Evolutionary conservation across 2,113 vertebrate genomes (phyloP).

Genomic region (Xiphorhynchus elegans): DNA sequence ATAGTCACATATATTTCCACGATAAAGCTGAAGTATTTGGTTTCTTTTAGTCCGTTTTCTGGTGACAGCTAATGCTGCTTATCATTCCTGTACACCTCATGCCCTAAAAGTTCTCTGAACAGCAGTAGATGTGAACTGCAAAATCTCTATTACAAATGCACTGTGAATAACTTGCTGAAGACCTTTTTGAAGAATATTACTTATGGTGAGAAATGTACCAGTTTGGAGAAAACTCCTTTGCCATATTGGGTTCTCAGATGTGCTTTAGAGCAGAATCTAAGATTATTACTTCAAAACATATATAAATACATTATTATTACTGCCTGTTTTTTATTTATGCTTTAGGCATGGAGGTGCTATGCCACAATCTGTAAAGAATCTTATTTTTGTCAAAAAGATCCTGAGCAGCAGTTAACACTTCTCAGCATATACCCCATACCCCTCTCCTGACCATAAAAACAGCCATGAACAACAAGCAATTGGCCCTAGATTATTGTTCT

Average conservation of each 20-base stretch:
- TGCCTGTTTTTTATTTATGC: background rate
- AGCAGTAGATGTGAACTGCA: background rate
- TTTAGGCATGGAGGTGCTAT: background rate
- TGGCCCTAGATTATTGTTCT: background rate
- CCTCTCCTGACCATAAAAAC: background rate
- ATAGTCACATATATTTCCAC: background rate
- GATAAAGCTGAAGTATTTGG: background rate
- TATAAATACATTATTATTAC: background rate
- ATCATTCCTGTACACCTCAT: background rate
- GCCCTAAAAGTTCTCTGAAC: background rate
- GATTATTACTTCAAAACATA: background rate
- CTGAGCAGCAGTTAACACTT: background rate
- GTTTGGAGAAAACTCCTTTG: background rate
- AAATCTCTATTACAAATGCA: background rate
- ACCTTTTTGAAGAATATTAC: background rate
- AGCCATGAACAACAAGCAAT: background rate
- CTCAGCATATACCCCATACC: background rate
- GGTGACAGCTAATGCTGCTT: background rate
- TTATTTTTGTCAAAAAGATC: background rate
- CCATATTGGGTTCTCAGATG: background rate
- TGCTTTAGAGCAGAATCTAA: background rate
- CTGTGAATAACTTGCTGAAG: background rate
- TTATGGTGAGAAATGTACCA: background rate
- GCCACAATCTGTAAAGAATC: background rate
- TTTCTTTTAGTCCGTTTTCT: background rate